These are phyloP conservation scores for Antheraea yamamai DNA, from an alignment of 2,888 invertebrate species.

Conservation along the genomic window DNA sequence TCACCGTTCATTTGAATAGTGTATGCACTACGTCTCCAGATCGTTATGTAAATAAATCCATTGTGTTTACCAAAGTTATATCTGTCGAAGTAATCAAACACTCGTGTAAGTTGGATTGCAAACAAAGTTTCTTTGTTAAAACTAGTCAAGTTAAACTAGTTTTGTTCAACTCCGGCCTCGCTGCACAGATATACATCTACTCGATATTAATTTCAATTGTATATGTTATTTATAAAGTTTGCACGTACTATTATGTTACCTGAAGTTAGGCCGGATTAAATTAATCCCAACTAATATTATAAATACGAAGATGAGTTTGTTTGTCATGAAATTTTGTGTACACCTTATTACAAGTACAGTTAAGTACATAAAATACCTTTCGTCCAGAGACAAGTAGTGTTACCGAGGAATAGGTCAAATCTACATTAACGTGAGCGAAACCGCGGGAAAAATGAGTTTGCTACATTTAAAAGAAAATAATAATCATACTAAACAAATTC, in stretches of 20 bases:
- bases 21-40: no score
- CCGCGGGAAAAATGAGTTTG: no score
- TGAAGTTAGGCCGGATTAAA: background rate
- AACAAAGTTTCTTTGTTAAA: conserved; percentile 14
- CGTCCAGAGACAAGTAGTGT: no score
- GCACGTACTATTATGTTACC: background rate
- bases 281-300: background rate
- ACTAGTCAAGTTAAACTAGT: conserved; percentile 14
- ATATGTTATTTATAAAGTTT: background rate
- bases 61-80: background rate
- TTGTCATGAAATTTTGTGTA: no score
- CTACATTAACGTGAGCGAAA: no score
- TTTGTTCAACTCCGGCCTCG: background rate
- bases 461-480: no score
- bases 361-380: no score
- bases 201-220: conserved; percentile 2
- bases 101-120: conserved; percentile 4
- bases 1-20: no score
- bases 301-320: no score
- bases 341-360: no score
- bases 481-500: no score
- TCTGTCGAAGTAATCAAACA: conserved; percentile 4
- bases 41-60: background rate
- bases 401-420: no score
- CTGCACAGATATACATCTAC: background rate